Base-by-base conservation (phyloP, 2,888 invertebrate species). In the Ochlodes sylvanus region DNA sequence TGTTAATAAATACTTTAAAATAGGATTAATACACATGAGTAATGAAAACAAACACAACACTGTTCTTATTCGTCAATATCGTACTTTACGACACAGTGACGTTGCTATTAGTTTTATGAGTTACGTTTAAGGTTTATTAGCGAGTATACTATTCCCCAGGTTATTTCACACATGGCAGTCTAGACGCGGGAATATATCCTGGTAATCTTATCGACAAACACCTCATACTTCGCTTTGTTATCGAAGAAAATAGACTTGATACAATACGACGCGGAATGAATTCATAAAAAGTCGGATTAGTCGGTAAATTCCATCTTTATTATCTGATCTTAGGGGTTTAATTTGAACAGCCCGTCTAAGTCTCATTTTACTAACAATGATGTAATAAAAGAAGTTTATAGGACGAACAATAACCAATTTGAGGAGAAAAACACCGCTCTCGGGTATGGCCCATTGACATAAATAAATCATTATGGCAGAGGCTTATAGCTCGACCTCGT, bases 341-440 rank as follows among this genome's bases (percentile, higher is more conserved):
- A 86, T 87, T 86, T 84, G 87, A 87, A 88, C 83, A 82, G 79
- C 85, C 80, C 80, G 79, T 84, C 85, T 80, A 62, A 50, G 77
- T 83, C 87, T 88, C 88, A 77, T 89, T 87, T 91, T 88, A 90
- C 92, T 91, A 92, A 91, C 88, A 90, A 90, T 79, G 80, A 72
- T 79, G 87, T 91, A 89, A 92, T 90, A 92, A 91, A 91, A 90
- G 87, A 89, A 89, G 80, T 92, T 91, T 90, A 89, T 85, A 79
- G 27, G 52, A 60, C 79, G 75, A 86, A 92, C 92, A 93, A 92
- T 93, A 92, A 92, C 90, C 92, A 90, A 92, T 92, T 92, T 92
- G 84, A 71, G 77, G 78, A 82, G 81, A 83, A 89, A 91, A 92
- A 91, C 87, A 87, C 83, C 79, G 86, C 83, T 80, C 81, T 77